A percentile compares a stretch with the other conserved stretches of the same genome.
These are phyloP conservation scores for Sebastiscus albofasciatus DNA, from an alignment of 2,797 vertebrate species.

Conservation along the genomic window DNA sequence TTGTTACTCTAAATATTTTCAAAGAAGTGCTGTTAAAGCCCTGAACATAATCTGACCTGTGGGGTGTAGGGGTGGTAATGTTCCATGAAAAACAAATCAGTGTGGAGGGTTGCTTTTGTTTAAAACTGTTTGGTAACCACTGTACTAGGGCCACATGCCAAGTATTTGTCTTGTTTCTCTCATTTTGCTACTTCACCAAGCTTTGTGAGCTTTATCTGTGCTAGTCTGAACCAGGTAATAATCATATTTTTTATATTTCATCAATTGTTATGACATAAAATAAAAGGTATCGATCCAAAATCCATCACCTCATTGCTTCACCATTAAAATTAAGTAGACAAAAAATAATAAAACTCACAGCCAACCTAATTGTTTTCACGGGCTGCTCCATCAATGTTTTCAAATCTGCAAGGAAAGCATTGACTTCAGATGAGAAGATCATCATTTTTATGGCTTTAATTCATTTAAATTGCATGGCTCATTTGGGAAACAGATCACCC, in stretches of 20 bases:
- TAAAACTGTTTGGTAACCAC: neutral
- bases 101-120: neutral
- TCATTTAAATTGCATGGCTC: constrained; percentile 30
- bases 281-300: neutral
- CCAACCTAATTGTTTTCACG: neutral
- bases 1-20: neutral
- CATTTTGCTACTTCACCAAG: neutral
- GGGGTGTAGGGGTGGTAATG: neutral
- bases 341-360: neutral
- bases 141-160: neutral
- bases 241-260: neutral
- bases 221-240: neutral
- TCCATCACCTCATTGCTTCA: neutral
- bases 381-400: neutral
- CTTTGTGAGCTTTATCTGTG: neutral
- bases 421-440: constrained; percentile 10
- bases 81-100: neutral
- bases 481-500: constrained; percentile 41
- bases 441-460: constrained; percentile 36
- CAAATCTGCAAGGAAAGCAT: constrained; percentile 5
- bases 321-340: constrained; percentile 1
- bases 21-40: neutral
- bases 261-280: neutral
- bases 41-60: neutral
- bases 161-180: neutral